These are phyloP conservation scores for Hydropsyche betteni DNA, from an alignment of 2,888 invertebrate genomes.

Conservation along the genomic window DNA sequence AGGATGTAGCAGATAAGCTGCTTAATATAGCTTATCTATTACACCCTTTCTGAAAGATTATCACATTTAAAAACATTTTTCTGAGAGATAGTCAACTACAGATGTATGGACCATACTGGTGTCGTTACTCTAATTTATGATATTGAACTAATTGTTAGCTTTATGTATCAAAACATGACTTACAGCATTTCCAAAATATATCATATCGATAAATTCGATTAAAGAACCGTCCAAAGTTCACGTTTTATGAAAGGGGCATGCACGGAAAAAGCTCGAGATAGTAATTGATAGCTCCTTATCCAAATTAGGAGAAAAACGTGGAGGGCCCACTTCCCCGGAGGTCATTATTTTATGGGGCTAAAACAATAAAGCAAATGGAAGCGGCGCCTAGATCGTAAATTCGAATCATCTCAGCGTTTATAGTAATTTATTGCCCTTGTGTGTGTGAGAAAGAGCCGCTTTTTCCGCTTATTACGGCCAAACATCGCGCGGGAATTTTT, in stretches of 20 bases:
- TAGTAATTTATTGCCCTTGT: not conserved
- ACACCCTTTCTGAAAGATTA: too few species aligned
- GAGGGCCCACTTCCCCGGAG: not conserved
- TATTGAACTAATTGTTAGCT: too few species aligned
- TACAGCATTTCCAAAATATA: too few species aligned
- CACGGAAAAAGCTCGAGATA: not conserved
- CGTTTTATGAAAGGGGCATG: not conserved
- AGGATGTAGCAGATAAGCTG: too few species aligned
- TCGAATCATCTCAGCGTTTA: constrained; percentile 1
- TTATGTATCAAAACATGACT: too few species aligned
- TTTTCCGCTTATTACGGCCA: not conserved
- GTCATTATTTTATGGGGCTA: constrained; percentile 7
- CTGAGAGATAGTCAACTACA: too few species aligned
- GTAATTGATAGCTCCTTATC: constrained; percentile 16
- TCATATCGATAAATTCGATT: too few species aligned
- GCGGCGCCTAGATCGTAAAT: not conserved
- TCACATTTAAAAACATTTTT: too few species aligned
- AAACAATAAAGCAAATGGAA: constrained; percentile 18
- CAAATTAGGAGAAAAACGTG: constrained; percentile 10
- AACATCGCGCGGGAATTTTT: not conserved
- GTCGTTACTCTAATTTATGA: too few species aligned
- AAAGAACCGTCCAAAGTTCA: too few species aligned
- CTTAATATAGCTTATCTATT: too few species aligned
- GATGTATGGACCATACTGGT: too few species aligned
- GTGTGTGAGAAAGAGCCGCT: not conserved